Conservation (phyloP, 2,888 invertebrate genomes). For the Brachylomia viminalis region DNA sequence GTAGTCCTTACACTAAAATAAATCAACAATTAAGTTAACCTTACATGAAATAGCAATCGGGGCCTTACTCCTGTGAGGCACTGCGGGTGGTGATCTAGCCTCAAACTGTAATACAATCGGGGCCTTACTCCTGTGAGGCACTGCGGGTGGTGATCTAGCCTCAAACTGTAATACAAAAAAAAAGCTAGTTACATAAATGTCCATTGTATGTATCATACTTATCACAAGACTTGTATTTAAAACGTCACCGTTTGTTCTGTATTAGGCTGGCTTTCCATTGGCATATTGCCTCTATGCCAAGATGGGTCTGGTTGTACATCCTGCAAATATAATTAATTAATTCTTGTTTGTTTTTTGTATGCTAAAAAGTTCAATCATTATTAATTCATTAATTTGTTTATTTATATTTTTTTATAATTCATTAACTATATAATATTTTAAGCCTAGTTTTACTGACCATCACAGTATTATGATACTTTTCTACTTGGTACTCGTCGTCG, state of each 20-base stretch:
- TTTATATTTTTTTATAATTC: too few species aligned
- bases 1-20: too few species aligned
- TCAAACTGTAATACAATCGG: background rate
- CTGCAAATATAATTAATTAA: too few species aligned
- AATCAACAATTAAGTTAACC: background rate
- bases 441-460: too few species aligned
- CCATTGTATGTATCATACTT: background rate
- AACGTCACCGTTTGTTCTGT: background rate
- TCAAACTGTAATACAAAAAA: slow-evolving; percentile 1
- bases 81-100: slow-evolving; percentile 1
- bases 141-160: slow-evolving; percentile 1
- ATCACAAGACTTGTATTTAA: background rate
- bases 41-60: background rate
- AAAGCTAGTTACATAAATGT: background rate
- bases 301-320: background rate
- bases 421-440: too few species aligned
- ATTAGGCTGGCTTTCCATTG: background rate
- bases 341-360: too few species aligned
- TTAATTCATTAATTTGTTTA: too few species aligned
- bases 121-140: slow-evolving; percentile 4
- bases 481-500: too few species aligned
- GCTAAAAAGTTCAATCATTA: too few species aligned
- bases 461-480: too few species aligned
- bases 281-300: background rate
- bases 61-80: slow-evolving; percentile 4